A percentile compares a stretch with the other conserved stretches of the same genome.
These are phyloP conservation scores for Trissolcus brochymenae DNA, from an alignment of 2,888 invertebrate species.

Conservation along the genomic window DNA sequence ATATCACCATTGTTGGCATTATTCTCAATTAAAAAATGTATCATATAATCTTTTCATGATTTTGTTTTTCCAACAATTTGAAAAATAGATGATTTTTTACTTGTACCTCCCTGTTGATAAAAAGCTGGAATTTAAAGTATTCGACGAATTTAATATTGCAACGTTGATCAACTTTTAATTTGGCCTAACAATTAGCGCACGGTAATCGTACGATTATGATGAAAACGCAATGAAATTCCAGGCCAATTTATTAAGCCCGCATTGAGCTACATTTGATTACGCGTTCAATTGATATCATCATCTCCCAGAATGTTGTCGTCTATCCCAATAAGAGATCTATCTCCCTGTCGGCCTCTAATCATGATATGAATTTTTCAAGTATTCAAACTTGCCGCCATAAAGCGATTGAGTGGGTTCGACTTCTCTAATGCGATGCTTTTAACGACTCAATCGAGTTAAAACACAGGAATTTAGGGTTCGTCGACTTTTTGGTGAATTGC, in stretches of 20 bases:
- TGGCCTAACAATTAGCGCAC: too few relatives aligned
- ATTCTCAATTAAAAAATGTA: too few relatives aligned
- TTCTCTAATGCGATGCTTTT: slow-evolving; percentile 55
- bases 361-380: slow-evolving; percentile 41
- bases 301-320: neutral
- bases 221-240: neutral
- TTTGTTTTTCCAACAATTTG: too few relatives aligned
- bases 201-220: too few relatives aligned
- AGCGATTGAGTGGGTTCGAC: slow-evolving; percentile 38
- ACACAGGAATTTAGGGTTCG: slow-evolving; percentile 38
- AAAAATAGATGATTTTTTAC: too few relatives aligned
- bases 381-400: slow-evolving; percentile 44
- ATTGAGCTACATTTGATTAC: too few relatives aligned
- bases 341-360: slow-evolving; percentile 33
- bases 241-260: neutral
- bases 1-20: slow-evolving; percentile 26
- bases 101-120: too few relatives aligned
- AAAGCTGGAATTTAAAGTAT: too few relatives aligned
- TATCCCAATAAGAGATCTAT: slow-evolving; percentile 11
- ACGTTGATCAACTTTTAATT: too few relatives aligned
- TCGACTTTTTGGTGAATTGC: slow-evolving; percentile 44
- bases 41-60: too few relatives aligned
- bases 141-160: too few relatives aligned
- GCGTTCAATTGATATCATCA: slow-evolving; percentile 3
- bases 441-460: slow-evolving; percentile 53